Evolutionary conservation across 1,140 invertebrate species (phyloP).

Genomic region (Saxidomus purpurata): DNA sequence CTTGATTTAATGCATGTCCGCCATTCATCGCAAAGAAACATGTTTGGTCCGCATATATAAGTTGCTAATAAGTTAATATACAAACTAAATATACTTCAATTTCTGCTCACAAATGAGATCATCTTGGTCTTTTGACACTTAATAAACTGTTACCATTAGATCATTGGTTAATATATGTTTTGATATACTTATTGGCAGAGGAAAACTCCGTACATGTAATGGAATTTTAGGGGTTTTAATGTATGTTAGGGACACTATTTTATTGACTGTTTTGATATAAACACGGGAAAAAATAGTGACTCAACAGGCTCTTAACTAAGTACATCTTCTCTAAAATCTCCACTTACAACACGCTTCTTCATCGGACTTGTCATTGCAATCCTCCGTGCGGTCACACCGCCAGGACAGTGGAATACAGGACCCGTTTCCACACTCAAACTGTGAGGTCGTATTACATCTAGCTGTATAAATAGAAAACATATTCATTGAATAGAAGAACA

Average conservation of each 20-base stretch:
- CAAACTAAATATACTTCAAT: too few species aligned
- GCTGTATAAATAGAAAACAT: too few species aligned
- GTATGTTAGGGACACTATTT: too few species aligned
- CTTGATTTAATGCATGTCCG: neutral
- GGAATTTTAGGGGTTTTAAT: too few species aligned
- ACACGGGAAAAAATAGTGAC: too few species aligned
- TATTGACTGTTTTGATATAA: too few species aligned
- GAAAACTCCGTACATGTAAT: neutral
- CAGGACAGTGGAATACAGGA: neutral
- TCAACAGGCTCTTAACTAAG: too few species aligned
- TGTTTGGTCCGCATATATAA: conserved; percentile 2
- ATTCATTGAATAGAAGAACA: too few species aligned
- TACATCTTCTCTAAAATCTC: too few species aligned
- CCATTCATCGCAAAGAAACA: conserved; percentile 6
- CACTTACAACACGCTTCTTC: neutral
- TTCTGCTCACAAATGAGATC: too few species aligned
- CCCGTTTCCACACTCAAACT: conserved; percentile 7
- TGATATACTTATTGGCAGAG: neutral
- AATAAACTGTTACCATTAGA: neutral
- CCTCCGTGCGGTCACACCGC: neutral
- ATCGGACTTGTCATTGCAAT: neutral
- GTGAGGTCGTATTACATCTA: neutral
- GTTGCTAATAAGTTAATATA: neutral
- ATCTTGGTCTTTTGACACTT: neutral
- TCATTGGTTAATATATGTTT: neutral